A percentile compares a stretch with the other conserved stretches of the same genome.
phyloP scores from a whole-genome alignment of 2,888 invertebrate species.

The Coelopa pilipes region DNA sequence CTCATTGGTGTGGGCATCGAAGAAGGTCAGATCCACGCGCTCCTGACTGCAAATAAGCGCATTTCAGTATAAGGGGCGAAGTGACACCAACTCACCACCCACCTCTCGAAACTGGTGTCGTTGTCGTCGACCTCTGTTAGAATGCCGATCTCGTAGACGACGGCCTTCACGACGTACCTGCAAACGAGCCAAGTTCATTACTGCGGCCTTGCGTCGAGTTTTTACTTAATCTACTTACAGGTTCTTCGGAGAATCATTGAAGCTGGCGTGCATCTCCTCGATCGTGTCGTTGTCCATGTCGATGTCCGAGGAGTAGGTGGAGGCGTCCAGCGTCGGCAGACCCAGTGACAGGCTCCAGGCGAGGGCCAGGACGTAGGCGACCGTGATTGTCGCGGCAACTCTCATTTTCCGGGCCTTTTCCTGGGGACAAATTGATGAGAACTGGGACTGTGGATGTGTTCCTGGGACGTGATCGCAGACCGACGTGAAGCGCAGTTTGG shows the following conservation, averaged over 20 bases:
- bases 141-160: slow-evolving; percentile 73
- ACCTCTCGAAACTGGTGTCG: slow-evolving; percentile 63
- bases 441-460: background rate
- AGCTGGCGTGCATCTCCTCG: slow-evolving; percentile 54
- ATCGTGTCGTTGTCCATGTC: slow-evolving; percentile 61
- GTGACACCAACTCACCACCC: slow-evolving; percentile 13
- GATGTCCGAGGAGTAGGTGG: slow-evolving; percentile 54
- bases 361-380: slow-evolving; percentile 54
- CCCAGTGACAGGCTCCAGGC: slow-evolving; percentile 52
- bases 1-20: slow-evolving; percentile 68
- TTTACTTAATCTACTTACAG: slow-evolving; percentile 54
- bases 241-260: slow-evolving; percentile 61
- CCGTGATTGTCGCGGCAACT: slow-evolving; percentile 31
- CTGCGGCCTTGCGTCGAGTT: background rate
- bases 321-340: slow-evolving; percentile 56
- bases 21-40: slow-evolving; percentile 70
- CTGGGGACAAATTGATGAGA: background rate
- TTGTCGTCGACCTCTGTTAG: slow-evolving; percentile 70
- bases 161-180: slow-evolving; percentile 71
- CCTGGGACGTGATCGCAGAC: background rate
- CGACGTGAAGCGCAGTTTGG: slow-evolving; percentile 11
- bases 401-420: slow-evolving; percentile 51
- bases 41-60: slow-evolving; percentile 65
- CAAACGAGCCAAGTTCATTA: too few species aligned
- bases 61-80: background rate